Percentiles rank a stretch among this genome's conserved stretches.
phyloP scores from a whole-genome alignment of 1,140 invertebrate genomes.

The Laupala kohalensis region DNA sequence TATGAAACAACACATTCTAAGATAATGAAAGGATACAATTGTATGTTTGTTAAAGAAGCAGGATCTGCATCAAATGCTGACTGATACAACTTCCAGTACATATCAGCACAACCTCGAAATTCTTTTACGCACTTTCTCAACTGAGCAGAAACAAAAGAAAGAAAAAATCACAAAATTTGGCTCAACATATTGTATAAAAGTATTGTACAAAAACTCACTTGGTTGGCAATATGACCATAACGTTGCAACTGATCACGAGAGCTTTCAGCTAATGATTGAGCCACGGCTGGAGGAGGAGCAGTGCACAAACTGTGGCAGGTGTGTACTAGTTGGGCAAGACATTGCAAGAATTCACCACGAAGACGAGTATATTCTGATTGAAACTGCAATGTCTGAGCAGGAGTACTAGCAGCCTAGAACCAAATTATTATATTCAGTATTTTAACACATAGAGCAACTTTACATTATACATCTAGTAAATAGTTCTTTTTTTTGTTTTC shows the following conservation, averaged over 20 bases:
- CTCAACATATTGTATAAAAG: background rate
- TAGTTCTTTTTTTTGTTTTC: no score
- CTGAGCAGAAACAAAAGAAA: slow-evolving; percentile 29
- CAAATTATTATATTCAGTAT: background rate
- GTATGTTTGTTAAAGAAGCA: slow-evolving; percentile 65
- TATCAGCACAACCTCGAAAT: slow-evolving; percentile 56
- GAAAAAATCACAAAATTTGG: background rate
- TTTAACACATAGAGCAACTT: background rate
- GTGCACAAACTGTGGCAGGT: slow-evolving; percentile 73
- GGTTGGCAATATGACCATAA: slow-evolving; percentile 68
- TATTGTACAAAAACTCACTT: slow-evolving; percentile 31
- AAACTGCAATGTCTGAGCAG: slow-evolving; percentile 52
- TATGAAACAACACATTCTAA: no score
- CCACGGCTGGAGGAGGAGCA: slow-evolving; percentile 84
- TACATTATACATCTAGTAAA: no score
- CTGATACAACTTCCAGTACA: slow-evolving; percentile 73
- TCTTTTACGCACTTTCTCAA: slow-evolving; percentile 63
- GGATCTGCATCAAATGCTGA: slow-evolving; percentile 88
- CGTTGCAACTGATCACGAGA: slow-evolving; percentile 69
- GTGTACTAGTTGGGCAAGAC: slow-evolving; percentile 57
- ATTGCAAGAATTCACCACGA: slow-evolving; percentile 62
- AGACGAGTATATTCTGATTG: slow-evolving; percentile 64
- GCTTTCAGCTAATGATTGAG: slow-evolving; percentile 59
- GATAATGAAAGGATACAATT: slow-evolving; percentile 39
- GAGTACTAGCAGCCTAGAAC: slow-evolving; percentile 48